phyloP scores from a whole-genome alignment of 1,140 invertebrate genomes.

The Drosophila ambigua region DNA sequence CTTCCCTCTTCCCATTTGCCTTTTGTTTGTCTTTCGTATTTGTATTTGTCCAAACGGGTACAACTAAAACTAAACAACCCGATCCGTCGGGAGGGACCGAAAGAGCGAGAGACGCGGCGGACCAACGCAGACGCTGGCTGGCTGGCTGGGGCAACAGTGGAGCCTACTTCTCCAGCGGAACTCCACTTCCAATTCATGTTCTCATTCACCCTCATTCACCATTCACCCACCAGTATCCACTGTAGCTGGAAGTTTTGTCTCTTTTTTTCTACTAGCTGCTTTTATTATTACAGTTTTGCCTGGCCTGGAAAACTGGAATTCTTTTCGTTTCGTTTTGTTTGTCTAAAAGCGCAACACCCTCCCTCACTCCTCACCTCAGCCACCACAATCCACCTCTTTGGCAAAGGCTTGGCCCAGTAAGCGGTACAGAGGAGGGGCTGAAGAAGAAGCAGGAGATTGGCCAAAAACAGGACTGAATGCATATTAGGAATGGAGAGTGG shows the following conservation, averaged over 20 bases:
- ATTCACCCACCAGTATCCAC: not conserved
- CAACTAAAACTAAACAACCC: constrained; percentile 69
- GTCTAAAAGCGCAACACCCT: constrained; percentile 38
- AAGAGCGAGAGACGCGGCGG: constrained; percentile 27
- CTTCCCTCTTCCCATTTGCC: constrained; percentile 12
- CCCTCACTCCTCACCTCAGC: too few relatives aligned
- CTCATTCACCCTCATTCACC: not conserved
- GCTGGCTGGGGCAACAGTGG: constrained; percentile 23
- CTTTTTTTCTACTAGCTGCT: constrained; percentile 31
- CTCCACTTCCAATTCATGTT: not conserved
- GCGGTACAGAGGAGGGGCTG: constrained; percentile 1
- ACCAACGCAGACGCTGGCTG: constrained; percentile 40
- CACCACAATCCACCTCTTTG: not conserved
- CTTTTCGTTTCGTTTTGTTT: constrained; percentile 46
- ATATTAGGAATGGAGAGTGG: constrained; percentile 5
- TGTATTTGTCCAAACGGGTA: constrained; percentile 68
- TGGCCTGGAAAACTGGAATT: constrained; percentile 69
- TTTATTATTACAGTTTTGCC: constrained; percentile 55
- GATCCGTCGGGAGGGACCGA: constrained; percentile 47
- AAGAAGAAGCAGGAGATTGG: constrained; percentile 10
- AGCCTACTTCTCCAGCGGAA: constrained; percentile 1
- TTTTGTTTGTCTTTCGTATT: constrained; percentile 54
- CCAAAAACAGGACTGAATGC: constrained; percentile 22
- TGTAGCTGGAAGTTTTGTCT: constrained; percentile 28
- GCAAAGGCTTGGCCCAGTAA: constrained; percentile 23